Conservation (phyloP, 2,113 vertebrate species). For the Spea multiplicata region DNA sequence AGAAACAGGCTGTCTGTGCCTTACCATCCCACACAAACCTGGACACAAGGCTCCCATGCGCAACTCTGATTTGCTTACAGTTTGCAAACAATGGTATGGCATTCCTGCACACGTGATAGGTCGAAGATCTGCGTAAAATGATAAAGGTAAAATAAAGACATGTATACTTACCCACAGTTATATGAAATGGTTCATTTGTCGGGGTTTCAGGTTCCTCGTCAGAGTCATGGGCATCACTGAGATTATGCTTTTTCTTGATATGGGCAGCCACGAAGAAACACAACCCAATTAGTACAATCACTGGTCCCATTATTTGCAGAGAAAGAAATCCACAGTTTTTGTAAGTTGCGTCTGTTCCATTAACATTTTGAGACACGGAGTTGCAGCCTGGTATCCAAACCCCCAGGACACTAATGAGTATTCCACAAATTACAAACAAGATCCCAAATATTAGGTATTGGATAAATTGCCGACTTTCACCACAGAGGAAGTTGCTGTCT, state of each 20-base stretch:
- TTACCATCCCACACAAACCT: too few relatives aligned
- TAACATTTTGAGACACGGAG: slow-evolving; percentile 53
- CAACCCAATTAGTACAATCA: slow-evolving; percentile 72
- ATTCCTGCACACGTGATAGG: too few relatives aligned
- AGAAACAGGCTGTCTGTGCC: too few relatives aligned
- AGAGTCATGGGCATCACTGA: slow-evolving; percentile 57
- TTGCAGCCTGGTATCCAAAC: slow-evolving; percentile 73
- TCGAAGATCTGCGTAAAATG: too few relatives aligned
- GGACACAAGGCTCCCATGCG: too few relatives aligned
- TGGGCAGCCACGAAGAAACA: slow-evolving; percentile 75
- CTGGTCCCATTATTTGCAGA: slow-evolving; percentile 74
- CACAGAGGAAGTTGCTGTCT: slow-evolving; percentile 62
- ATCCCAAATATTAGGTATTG: slow-evolving; percentile 75
- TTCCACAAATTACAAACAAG: slow-evolving; percentile 70
- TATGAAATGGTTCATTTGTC: slow-evolving; percentile 59
- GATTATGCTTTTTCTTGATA: slow-evolving; percentile 67
- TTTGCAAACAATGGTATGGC: too few relatives aligned
- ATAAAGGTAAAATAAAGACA: too few relatives aligned
- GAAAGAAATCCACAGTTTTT: slow-evolving; percentile 69
- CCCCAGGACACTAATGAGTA: slow-evolving; percentile 72
- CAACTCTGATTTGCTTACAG: too few relatives aligned
- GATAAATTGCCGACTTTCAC: slow-evolving; percentile 68
- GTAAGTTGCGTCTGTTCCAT: slow-evolving; percentile 55
- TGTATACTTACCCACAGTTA: slow-evolving; percentile 69
- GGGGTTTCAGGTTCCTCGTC: slow-evolving; percentile 58